Percentiles rank a stretch among this genome's conserved stretches.
Conservation (phyloP, 2,797 vertebrate genomes). For the Artibeus jamaicensis region DNA sequence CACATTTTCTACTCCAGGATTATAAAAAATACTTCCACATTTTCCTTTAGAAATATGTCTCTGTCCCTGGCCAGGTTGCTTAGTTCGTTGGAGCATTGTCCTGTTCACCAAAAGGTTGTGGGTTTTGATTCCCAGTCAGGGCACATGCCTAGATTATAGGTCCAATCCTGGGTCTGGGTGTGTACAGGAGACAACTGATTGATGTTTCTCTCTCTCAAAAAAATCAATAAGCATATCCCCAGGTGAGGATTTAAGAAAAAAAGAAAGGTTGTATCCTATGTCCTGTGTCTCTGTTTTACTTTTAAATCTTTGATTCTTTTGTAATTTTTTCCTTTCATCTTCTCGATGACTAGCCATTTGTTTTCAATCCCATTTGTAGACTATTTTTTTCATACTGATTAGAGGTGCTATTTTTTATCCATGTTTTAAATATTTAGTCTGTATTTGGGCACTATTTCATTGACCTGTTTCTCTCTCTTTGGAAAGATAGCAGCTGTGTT, state of each 20-base stretch:
- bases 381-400: constrained; percentile 13
- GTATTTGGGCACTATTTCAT: background rate
- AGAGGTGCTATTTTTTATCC: background rate
- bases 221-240: background rate
- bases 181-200: background rate
- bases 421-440: constrained; percentile 37
- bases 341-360: background rate
- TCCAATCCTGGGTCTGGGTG: background rate
- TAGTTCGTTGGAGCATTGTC: background rate
- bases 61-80: background rate
- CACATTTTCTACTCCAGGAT: background rate
- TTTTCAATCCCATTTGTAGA: constrained; percentile 23
- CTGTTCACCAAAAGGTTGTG: background rate
- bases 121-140: background rate
- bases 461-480: background rate
- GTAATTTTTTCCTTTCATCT: background rate
- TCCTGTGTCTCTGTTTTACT: background rate
- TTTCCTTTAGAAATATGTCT: background rate
- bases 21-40: background rate
- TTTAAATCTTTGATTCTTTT: constrained; percentile 21
- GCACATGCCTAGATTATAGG: no score
- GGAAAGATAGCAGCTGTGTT: background rate
- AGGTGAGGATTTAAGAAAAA: background rate
- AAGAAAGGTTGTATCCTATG: no score
- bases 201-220: background rate